Evolutionary conservation across 2,113 vertebrate genomes (phyloP), one percentile per base, ranked within the genome.

Genomic region (Stictonetta naevosa): DNA sequence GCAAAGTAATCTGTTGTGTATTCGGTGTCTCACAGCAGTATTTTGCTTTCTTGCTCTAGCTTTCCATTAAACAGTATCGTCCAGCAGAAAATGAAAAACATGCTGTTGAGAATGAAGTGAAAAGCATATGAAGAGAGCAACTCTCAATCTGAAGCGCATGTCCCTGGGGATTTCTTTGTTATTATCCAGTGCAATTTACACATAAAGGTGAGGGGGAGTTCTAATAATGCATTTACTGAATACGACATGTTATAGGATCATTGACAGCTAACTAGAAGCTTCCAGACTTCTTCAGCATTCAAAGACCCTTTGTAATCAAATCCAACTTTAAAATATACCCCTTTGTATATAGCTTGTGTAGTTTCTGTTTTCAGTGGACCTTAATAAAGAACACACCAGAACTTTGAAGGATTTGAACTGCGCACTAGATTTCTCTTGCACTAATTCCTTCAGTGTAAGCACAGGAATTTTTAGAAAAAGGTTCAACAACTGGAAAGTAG

Each of bases 211-310:
- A 82, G 62, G 38, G 38, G 46, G 48, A 69, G 58, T 87, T 93
- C 66, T 91, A 66, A 76, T 86, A 60, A 87, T 82, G 74, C 74
- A 40, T 73, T 92, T 86, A 66, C 22, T 85, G 66, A 91, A 20
- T 64, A 48, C 58, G 66, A 64, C 11, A 42, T 46, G 38, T 72
- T 71, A 34, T 50, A 56, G 86, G 42, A 60, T 84, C 52, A 81
- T 40, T 84, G 83, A 60, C 62, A 89, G 69, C 80, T 89, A 81
- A 93, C 89, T 89, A 89, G 62, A 85, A 87, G 87, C 17, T 86
- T 79, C 34, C 42, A 89, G 64, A 83, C 40, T 89, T 56, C 34
- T 56, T 92, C 58, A 72, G 50, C 13, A 34, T 75, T 78, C 60
- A 84, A 68, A 95, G 73, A 68, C 26, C 66, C 56, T 84, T 78